Percentiles rank a stretch among this genome's conserved stretches.
Conservation (phyloP, 2,797 vertebrate species). For the Columba guinea region DNA sequence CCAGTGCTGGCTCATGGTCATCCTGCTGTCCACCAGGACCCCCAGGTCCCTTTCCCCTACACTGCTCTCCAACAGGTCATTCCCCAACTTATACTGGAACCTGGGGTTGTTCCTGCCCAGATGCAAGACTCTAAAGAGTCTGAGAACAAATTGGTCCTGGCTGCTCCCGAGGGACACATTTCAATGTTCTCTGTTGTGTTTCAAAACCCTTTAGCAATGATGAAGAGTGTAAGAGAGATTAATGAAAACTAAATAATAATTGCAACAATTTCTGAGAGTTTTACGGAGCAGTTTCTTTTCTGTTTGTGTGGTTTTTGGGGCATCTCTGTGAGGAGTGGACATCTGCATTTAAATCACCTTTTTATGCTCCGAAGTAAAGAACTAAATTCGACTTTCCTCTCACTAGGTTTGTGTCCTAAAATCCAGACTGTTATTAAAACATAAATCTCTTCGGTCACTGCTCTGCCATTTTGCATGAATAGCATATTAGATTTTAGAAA, state of each 20-base stretch:
- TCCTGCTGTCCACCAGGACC: too few relatives aligned
- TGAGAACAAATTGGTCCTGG: constrained; percentile 60
- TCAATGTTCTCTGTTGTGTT: constrained; percentile 68
- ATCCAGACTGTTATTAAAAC: neutral
- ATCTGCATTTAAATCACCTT: neutral
- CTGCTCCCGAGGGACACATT: constrained; percentile 52
- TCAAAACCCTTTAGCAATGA: constrained; percentile 58
- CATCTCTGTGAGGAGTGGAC: neutral
- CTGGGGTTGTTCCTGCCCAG: too few relatives aligned
- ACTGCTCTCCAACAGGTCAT: too few relatives aligned
- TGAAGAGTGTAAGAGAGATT: neutral
- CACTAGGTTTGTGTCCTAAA: neutral
- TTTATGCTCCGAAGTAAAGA: neutral
- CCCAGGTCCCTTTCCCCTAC: too few relatives aligned
- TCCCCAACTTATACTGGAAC: too few relatives aligned
- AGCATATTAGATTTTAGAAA: constrained; percentile 66
- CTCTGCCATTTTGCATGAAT: neutral
- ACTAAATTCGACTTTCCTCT: neutral
- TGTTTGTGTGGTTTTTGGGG: neutral
- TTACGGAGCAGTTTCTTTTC: neutral
- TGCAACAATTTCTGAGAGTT: neutral
- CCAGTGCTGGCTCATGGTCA: too few relatives aligned
- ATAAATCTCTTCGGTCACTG: neutral
- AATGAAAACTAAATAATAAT: neutral
- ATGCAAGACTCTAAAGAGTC: too few relatives aligned